Conservation (phyloP, 2,888 invertebrate species). For the Euspilapteryx auroguttella region DNA sequence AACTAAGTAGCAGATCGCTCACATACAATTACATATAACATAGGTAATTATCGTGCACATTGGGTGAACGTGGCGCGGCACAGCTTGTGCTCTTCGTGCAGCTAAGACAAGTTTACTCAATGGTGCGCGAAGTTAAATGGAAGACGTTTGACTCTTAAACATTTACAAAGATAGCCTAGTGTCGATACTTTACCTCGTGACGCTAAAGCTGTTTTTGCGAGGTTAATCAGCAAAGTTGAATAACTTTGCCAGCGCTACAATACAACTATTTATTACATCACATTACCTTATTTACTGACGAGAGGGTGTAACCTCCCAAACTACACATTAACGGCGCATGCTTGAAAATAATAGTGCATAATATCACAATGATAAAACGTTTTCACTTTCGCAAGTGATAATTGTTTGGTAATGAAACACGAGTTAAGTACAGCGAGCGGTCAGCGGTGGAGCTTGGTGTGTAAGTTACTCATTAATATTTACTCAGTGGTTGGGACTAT, state of each 20-base stretch:
- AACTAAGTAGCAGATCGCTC: conserved; percentile 14
- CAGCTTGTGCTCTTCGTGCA: too few species aligned
- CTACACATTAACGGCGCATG: too few species aligned
- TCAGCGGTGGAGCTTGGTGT: conserved; percentile 28
- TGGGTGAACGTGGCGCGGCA: background rate
- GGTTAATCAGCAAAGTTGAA: too few species aligned
- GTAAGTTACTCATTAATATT: conserved; percentile 10
- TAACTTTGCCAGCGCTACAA: too few species aligned
- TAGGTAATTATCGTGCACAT: background rate
- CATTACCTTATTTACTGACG: too few species aligned
- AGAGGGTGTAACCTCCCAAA: too few species aligned
- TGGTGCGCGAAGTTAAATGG: too few species aligned
- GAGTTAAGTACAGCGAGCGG: conserved; percentile 43
- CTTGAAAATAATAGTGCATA: conserved; percentile 15
- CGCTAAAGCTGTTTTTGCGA: too few species aligned
- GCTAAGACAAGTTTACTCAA: too few species aligned
- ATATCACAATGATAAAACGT: conserved; percentile 37
- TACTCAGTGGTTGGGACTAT: conserved; percentile 25
- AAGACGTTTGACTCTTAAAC: conserved; percentile 35
- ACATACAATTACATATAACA: conserved; percentile 4
- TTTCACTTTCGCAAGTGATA: conserved; percentile 8
- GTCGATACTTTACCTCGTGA: background rate
- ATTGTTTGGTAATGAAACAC: conserved; percentile 14
- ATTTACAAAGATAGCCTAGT: too few species aligned
- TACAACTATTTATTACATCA: background rate